Evolutionary conservation across 2,888 invertebrate species (phyloP).

Genomic region (Phoenoteleia sp.): DNA sequence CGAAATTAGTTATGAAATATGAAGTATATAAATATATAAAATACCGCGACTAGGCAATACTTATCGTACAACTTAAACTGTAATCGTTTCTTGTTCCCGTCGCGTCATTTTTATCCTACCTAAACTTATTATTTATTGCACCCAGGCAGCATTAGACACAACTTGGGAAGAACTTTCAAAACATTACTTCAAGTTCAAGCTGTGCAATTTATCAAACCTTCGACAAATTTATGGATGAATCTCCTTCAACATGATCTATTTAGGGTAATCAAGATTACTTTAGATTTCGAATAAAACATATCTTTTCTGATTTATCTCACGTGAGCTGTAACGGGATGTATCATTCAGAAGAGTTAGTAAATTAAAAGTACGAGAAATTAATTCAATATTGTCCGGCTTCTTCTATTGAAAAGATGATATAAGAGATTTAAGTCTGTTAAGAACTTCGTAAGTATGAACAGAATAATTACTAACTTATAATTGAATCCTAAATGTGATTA

Average conservation of each 20-base stretch:
- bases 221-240: conserved; percentile 41
- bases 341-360: too few species aligned
- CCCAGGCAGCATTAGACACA: conserved; percentile 12
- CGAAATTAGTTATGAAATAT: too few species aligned
- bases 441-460: too few species aligned
- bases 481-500: too few species aligned
- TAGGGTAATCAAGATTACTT: conserved; percentile 26
- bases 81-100: conserved; percentile 21
- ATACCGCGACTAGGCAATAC: neutral
- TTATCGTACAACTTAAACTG: neutral
- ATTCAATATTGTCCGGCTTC: too few species aligned
- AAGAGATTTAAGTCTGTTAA: too few species aligned
- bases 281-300: neutral
- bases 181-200: conserved; percentile 38
- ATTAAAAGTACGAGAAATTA: too few species aligned
- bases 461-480: too few species aligned
- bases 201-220: conserved; percentile 31
- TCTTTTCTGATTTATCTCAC: neutral
- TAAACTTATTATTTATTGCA: conserved; percentile 36
- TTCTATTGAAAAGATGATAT: too few species aligned
- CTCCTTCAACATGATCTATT: conserved; percentile 38
- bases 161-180: conserved; percentile 35
- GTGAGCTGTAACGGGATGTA: neutral
- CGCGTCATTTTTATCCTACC: conserved; percentile 15
- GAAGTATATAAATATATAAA: neutral